phyloP scores from a whole-genome alignment of 1,140 invertebrate genomes.

The Proctacanthus coquilletti region DNA sequence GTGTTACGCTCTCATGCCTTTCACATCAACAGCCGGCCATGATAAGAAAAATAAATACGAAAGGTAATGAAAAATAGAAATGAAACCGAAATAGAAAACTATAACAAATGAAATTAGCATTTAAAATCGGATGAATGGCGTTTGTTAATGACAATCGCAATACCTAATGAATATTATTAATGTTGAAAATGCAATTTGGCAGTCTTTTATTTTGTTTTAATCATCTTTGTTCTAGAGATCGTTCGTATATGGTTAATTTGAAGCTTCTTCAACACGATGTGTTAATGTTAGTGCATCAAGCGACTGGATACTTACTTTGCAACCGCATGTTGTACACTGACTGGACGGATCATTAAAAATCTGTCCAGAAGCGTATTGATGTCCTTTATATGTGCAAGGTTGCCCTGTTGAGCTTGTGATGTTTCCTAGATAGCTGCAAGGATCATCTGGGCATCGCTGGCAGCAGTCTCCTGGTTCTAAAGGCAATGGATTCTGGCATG shows the following conservation, averaged over 20 bases:
- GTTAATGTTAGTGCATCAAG: constrained; percentile 9
- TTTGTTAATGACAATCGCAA: no score
- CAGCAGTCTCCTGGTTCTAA: constrained; percentile 48
- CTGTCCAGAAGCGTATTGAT: constrained; percentile 42
- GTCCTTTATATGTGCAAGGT: constrained; percentile 42
- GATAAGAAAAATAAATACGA: no score
- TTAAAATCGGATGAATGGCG: no score
- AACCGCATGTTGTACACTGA: constrained; percentile 37
- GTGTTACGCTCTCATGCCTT: no score
- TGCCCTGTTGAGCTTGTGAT: constrained; percentile 16
- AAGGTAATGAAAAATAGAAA: no score
- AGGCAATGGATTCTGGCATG: constrained; percentile 49
- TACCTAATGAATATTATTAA: no score
- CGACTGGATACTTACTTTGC: constrained; percentile 51
- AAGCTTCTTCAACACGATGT: neutral
- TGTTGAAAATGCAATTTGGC: no score
- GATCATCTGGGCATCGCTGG: constrained; percentile 50
- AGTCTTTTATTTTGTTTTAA: neutral
- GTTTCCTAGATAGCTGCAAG: constrained; percentile 26
- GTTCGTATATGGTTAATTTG: neutral
- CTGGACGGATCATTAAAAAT: constrained; percentile 28
- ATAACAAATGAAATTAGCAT: no score
- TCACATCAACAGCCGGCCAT: no score
- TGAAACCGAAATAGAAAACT: no score
- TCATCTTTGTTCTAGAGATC: neutral